Evolutionary conservation across 2,113 vertebrate species (phyloP).

Genomic region (Aegithalos caudatus): DNA sequence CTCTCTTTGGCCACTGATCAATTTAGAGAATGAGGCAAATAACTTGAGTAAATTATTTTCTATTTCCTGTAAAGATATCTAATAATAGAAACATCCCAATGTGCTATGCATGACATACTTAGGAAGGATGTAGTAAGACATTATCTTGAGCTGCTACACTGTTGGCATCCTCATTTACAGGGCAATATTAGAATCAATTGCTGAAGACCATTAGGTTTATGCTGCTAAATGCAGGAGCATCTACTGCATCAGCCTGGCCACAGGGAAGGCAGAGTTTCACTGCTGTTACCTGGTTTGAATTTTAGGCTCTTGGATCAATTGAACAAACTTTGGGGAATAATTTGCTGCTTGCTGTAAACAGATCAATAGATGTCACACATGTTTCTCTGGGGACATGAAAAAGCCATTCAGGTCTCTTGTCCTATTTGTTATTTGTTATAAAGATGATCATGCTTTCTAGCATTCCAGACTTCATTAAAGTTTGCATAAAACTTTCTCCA

Average conservation of each 20-base stretch:
- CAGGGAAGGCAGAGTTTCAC: neutral
- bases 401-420: neutral
- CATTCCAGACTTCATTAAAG: neutral
- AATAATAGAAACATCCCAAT: neutral
- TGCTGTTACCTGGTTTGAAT: accelerated
- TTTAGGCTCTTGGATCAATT: neutral
- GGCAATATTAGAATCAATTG: neutral
- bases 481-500: neutral
- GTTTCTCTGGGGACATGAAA: neutral
- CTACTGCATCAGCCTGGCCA: neutral
- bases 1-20: neutral
- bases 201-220: neutral
- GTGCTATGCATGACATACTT: neutral
- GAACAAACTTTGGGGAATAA: neutral
- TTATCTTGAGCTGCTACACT: neutral
- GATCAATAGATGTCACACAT: neutral
- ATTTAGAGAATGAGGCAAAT: neutral
- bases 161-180: neutral
- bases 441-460: neutral
- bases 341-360: neutral
- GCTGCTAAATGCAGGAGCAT: neutral
- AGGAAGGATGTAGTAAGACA: neutral
- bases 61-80: neutral
- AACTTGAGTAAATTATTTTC: neutral
- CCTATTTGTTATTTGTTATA: neutral